These are phyloP conservation scores for Martes martes DNA, from an alignment of 2,113 vertebrate species.

Conservation along the genomic window DNA sequence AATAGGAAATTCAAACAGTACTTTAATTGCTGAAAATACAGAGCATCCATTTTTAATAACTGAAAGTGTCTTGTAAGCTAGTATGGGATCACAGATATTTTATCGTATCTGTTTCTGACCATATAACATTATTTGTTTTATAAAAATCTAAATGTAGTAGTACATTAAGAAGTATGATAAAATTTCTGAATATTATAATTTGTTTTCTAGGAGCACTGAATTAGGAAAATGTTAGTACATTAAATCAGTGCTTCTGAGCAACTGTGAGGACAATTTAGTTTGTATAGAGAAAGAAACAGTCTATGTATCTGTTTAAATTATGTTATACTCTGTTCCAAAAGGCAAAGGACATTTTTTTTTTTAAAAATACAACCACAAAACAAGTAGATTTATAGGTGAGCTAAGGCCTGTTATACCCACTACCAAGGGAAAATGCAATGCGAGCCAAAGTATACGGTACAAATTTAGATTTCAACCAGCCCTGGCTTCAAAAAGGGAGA, in stretches of 20 bases:
- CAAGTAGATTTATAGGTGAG: neutral
- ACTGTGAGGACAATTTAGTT: neutral
- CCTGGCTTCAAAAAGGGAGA: neutral
- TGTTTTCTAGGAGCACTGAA: neutral
- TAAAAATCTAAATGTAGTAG: conserved; percentile 15
- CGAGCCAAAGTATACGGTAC: neutral
- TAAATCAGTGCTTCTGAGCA: conserved; percentile 2
- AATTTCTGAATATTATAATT: neutral
- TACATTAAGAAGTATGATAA: neutral
- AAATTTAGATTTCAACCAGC: neutral
- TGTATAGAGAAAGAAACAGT: neutral
- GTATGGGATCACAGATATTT: neutral
- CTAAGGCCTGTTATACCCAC: neutral
- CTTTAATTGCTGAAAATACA: neutral
- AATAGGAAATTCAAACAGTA: neutral
- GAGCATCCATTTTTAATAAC: neutral
- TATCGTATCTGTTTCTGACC: neutral
- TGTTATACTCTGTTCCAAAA: neutral
- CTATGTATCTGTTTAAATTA: neutral
- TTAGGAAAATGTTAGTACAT: neutral
- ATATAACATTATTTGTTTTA: neutral
- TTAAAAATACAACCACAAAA: neutral
- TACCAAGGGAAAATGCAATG: neutral
- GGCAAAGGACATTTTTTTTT: neutral
- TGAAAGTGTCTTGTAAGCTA: neutral